Percentiles rank a stretch among this genome's conserved stretches.
phyloP scores from a whole-genome alignment of 1,140 invertebrate species.

The Hetaerina americana region DNA sequence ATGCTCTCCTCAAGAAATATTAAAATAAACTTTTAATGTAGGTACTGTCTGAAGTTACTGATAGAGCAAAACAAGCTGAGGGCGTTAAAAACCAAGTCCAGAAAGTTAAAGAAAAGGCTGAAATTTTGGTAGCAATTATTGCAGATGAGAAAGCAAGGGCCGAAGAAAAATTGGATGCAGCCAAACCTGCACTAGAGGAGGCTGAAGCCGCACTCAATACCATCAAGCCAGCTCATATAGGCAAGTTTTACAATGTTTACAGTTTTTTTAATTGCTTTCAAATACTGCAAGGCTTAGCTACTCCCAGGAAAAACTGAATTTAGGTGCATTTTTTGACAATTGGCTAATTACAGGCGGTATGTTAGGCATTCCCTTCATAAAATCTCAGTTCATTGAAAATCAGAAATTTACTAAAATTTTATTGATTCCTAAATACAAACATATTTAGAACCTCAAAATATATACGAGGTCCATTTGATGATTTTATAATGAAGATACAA shows the following conservation, averaged over 20 bases:
- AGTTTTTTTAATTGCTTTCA: background rate
- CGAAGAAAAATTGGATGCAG: slow-evolving; percentile 79
- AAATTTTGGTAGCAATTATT: slow-evolving; percentile 78
- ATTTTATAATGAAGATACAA: no score
- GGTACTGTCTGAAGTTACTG: slow-evolving; percentile 73
- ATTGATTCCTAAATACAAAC: no score
- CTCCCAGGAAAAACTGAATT: no score
- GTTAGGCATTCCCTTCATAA: background rate
- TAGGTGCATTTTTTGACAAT: background rate
- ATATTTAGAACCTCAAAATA: no score
- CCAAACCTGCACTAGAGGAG: slow-evolving; percentile 82
- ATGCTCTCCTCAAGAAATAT: no score
- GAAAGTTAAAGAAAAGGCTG: slow-evolving; percentile 90
- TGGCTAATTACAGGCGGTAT: background rate
- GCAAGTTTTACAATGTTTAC: slow-evolving; percentile 22
- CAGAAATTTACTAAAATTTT: no score
- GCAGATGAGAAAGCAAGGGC: slow-evolving; percentile 83
- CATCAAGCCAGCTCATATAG: slow-evolving; percentile 91
- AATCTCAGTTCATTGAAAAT: no score
- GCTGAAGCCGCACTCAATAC: slow-evolving; percentile 92
- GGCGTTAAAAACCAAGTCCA: slow-evolving; percentile 90
- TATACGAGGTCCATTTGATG: no score
- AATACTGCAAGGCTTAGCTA: no score
- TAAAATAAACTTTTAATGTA: no score
- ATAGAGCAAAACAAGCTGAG: slow-evolving; percentile 86